Base-by-base conservation (phyloP, 2,113 vertebrate genomes). In the Rhinopomastus cyanomelas region DNA sequence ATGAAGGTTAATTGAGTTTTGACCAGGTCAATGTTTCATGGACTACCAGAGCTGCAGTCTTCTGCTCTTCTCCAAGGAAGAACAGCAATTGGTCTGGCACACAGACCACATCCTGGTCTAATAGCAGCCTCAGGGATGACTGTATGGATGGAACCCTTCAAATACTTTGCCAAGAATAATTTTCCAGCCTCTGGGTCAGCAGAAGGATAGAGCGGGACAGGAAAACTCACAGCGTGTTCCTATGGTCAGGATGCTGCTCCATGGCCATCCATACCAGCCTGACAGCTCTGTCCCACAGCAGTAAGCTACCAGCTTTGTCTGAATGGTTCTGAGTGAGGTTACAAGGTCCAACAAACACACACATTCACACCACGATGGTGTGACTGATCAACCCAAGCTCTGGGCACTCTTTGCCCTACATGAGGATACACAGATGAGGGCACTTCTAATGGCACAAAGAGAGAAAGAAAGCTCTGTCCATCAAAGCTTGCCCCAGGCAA, bases 401-500 rank as follows among this genome's bases (percentile, higher is more conserved):
- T 64, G 68, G 59, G 48, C 72, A 93, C 76, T 0, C 4, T 74
- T 42, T 87, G 55, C 52, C 75, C 67, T 61, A 10, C 39, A 34
- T 16, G 19, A 29, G 21, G 26, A 61, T 22, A 61, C 46, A 9
- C 6, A 59, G 46, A 55, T 61, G 14, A 72, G 51, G 57, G 64
- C 25, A 22, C 84, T 68, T 42, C 62, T 36, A 21, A 69, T 4
- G 46, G 59, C 80, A 61, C 29, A 72, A 32, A 76, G 78, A 84
- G 5, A 62, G 44, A 67, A 42, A n/a, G 49, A 56, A 69, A 79
- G 57, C 57, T 88, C 78, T 91, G 83, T 73, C 85, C 88, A 76
- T 84, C 86, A 61, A 61, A 88, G 42, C 52, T 53, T 81, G 85
- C 85, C 59, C 36, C 57, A 76, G 90, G 88, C 91, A 83, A 71